Conservation (phyloP, 2,797 vertebrate species). For the Neosilurus mollespiculum region DNA sequence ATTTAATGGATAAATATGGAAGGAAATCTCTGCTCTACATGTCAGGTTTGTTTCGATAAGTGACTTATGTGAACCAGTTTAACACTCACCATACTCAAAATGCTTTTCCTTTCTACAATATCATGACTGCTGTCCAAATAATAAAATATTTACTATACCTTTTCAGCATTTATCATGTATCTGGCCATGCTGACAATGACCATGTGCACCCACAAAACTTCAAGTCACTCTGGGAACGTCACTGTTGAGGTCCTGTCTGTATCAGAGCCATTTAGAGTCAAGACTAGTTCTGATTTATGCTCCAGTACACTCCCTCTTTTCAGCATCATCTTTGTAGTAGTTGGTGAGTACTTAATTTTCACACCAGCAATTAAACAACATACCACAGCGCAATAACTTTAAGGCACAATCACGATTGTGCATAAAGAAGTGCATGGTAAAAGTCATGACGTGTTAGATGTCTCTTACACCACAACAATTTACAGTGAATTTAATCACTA, state of each 20-base stretch:
- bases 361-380: neutral
- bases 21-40: conserved; percentile 72
- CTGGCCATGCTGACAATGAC: conserved; percentile 79
- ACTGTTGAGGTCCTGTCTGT: conserved; percentile 1
- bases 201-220: conserved; percentile 69
- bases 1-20: conserved; percentile 75
- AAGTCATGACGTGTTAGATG: too few relatives aligned
- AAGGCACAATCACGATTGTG: too few relatives aligned
- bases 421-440: too few relatives aligned
- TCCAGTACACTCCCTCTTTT: conserved; percentile 80
- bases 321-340: conserved; percentile 86
- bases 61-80: neutral
- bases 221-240: conserved; percentile 57
- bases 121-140: neutral
- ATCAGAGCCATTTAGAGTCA: neutral
- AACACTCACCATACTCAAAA: neutral
- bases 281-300: conserved; percentile 15
- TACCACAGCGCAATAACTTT: too few relatives aligned
- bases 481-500: too few relatives aligned
- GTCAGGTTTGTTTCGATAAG: conserved; percentile 61
- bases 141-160: conserved; percentile 62
- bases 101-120: neutral
- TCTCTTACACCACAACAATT: too few relatives aligned
- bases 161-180: conserved; percentile 76
- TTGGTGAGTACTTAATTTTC: conserved; percentile 73